These are phyloP conservation scores for Porites australiensis DNA, from an alignment of 64 coral and sea anemone species.

Conservation along the genomic window DNA sequence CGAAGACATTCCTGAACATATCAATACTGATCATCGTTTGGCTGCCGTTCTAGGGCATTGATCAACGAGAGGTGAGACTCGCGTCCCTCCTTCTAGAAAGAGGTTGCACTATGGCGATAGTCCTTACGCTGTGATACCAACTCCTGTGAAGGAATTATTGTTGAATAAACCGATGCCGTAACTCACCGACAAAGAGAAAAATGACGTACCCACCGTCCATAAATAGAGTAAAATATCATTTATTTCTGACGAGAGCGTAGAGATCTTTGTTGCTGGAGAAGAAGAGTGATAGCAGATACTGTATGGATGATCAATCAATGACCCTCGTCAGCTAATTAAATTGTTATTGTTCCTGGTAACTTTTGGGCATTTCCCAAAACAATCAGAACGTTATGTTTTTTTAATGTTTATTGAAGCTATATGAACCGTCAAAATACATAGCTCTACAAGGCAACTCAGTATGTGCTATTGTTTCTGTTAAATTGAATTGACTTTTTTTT, in stretches of 20 bases:
- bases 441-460: background rate
- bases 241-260: background rate
- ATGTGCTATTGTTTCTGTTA: background rate
- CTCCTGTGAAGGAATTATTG: background rate
- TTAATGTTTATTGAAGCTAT: constrained; percentile 26
- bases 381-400: constrained; percentile 11
- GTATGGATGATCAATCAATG: background rate
- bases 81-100: no score
- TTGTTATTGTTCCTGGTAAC: constrained; percentile 19
- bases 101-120: background rate
- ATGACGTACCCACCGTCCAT: background rate
- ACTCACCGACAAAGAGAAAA: background rate
- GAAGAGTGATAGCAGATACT: background rate
- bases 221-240: background rate
- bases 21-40: constrained; percentile 6
- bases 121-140: background rate
- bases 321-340: background rate
- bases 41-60: constrained; percentile 33
- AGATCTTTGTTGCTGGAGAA: background rate
- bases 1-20: constrained; percentile 46
- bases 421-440: constrained; percentile 15
- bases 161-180: constrained; percentile 2
- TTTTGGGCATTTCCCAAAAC: background rate
- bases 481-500: background rate
- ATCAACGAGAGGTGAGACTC: background rate